Evolutionary conservation across 2,797 vertebrate species (phyloP).

Genomic region (Gallinago nigripennis): DNA sequence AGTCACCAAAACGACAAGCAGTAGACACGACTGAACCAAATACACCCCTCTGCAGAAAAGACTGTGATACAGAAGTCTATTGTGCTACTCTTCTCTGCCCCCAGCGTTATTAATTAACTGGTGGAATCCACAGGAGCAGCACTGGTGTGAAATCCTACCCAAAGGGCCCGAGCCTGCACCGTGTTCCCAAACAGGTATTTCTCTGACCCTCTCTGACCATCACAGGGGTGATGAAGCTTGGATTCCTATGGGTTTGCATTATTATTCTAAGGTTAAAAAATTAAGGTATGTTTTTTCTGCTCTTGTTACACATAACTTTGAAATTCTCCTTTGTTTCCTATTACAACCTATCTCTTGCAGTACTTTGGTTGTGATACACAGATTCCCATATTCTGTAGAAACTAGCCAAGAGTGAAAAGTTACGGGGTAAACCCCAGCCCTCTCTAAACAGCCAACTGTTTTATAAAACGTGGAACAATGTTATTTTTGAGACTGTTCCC

Average conservation of each 20-base stretch:
- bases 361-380: not conserved
- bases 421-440: not conserved
- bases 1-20: not conserved
- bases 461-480: not conserved
- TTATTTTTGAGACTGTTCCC: not conserved
- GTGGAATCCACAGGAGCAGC: not conserved
- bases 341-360: not conserved
- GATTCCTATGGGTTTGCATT: not conserved
- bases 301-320: not conserved
- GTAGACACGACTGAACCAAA: not conserved
- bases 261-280: not conserved
- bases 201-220: not conserved
- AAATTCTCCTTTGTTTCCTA: not conserved
- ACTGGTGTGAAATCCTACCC: not conserved
- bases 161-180: not conserved
- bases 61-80: rapidly evolving
- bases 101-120: not conserved
- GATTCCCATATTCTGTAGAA: not conserved
- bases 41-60: not conserved
- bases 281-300: not conserved
- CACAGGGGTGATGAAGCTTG: not conserved
- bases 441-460: not conserved
- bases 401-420: not conserved
- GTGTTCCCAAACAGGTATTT: not conserved
- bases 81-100: not conserved